Evolutionary conservation across 2,113 vertebrate genomes (phyloP), one percentile per base, ranked within the genome.

Genomic region (Nothobranchius kuhntae): DNA sequence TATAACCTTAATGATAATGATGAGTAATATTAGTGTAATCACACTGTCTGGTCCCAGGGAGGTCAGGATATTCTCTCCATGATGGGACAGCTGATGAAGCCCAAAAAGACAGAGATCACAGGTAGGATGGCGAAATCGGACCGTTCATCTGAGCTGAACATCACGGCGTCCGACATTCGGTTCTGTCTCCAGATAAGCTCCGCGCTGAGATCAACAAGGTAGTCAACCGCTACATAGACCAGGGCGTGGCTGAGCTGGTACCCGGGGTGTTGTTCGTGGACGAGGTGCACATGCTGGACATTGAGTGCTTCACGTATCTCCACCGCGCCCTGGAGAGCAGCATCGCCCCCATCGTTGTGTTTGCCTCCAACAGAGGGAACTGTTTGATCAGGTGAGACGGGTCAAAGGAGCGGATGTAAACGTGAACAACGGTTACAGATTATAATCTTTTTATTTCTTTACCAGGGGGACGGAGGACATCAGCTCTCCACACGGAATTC

Each of bases 11-110:
- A 3, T 17, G 50, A 30, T 30, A 30, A 4, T 30, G 4, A 30
- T 30, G 1, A 4, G 4, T 30, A 30, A 30, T 30, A 30, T 3
- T 30, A 30, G 30, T 1, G 30, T 30, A 30, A 30, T 30, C 7
- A 48, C 3, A 14, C 51, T 46, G 46, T 80, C 68, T 17, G 30
- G 9, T 79, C 59, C 30, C 83, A 99, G 97, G 98, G 98, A 45
- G 98, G 98, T 7, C 98, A 99, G 82, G 98, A 99, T 73, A 98
- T 99, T 76, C 93, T 99, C 46, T 99, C 97, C 54, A 98, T 99
- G 98, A 99, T 99, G 98, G 98, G 98, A 61, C 98, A 99, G 68
- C 71, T 99, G 69, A 99, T 99, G 97, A 99, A 99, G 78, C 96
- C 98, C 42, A 99, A 98, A 92, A 99, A 99, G 92, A 99, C 98